phyloP scores from a whole-genome alignment of 2,888 invertebrate species.

The Apotomis turbidana region DNA sequence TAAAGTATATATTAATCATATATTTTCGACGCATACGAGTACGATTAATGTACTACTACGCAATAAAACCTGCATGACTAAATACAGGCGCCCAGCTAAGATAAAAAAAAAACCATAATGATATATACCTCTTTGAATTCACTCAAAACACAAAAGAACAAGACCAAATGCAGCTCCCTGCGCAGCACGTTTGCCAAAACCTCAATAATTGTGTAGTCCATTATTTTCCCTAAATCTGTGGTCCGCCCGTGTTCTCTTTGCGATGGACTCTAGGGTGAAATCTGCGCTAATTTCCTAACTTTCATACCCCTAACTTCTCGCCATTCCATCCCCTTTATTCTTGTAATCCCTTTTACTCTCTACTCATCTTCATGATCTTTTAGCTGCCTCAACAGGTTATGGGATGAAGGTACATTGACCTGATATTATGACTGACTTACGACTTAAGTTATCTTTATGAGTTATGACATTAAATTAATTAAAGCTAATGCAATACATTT shows the following conservation, averaged over 20 bases:
- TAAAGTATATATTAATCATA: too few relatives aligned
- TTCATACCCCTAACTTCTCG: constrained; percentile 21
- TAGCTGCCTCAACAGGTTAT: constrained; percentile 24
- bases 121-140: too few relatives aligned
- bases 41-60: too few relatives aligned
- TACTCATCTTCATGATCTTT: constrained; percentile 5
- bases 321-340: constrained; percentile 22
- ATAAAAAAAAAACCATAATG: too few relatives aligned
- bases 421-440: constrained; percentile 4
- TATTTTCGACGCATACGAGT: too few relatives aligned
- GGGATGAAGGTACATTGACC: constrained; percentile 3
- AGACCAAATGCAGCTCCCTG: too few relatives aligned
- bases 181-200: not conserved
- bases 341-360: constrained; percentile 34
- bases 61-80: too few relatives aligned
- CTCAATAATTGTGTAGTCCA: not conserved
- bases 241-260: not conserved
- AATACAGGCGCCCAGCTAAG: too few relatives aligned
- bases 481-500: too few relatives aligned
- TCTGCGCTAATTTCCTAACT: constrained; percentile 33
- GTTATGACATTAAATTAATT: too few relatives aligned
- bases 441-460: too few relatives aligned
- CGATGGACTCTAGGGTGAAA: constrained; percentile 16
- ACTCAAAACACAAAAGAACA: too few relatives aligned
- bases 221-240: not conserved